Base-by-base conservation (phyloP, 2,113 vertebrate genomes). In the Alectura lathami region DNA sequence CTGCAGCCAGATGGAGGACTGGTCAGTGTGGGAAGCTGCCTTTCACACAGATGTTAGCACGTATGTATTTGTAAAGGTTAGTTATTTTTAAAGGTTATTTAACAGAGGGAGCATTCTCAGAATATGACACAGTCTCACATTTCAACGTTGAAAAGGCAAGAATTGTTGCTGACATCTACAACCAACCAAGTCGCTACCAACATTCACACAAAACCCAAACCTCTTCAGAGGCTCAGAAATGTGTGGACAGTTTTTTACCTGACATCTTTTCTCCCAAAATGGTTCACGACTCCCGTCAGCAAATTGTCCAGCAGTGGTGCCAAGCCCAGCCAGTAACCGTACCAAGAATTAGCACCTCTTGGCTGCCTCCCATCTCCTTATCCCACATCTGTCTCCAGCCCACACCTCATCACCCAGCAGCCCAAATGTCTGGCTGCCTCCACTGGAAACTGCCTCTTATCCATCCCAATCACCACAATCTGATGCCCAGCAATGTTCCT, bases 21-120 rank as follows among this genome's bases (percentile, higher is more conserved):
- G 97, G 95, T 97, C 94, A 96, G 88, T 95, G 95, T 95, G 92
- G 86, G 93, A 96, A 97, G 95, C 11, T 97, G 93, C 89, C 87
- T 94, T 97, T 96, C 96, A 88, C 88, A 90, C 69, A 88, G 40
- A 62, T 92, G 89, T 90, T 86, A 95, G 75, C 30, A 70, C 86
- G 77, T 70, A 66, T 7, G 68, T 69, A 53, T 47, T 70, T 79
- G 53, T 74, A 96, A 96, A 94, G 79, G 87, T 86, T 94, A 97
- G 81, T 96, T 97, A 94, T 96, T 97, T 96, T 79, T 96, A 96
- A 95, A 93, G 75, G 78, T 97, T 91, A 95, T 87, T 82, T 94
- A 87, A 96, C 81, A 82, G 78, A 68, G 66, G 95, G 77, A 27
- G 13, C 62, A 89, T 92, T 89, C 94, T 78, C 88, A 97, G 93